A percentile compares a stretch with the other conserved stretches of the same genome.
Evolutionary conservation across 1,140 invertebrate genomes (phyloP).

Genomic region (Meloidogyne chitwoodi): DNA sequence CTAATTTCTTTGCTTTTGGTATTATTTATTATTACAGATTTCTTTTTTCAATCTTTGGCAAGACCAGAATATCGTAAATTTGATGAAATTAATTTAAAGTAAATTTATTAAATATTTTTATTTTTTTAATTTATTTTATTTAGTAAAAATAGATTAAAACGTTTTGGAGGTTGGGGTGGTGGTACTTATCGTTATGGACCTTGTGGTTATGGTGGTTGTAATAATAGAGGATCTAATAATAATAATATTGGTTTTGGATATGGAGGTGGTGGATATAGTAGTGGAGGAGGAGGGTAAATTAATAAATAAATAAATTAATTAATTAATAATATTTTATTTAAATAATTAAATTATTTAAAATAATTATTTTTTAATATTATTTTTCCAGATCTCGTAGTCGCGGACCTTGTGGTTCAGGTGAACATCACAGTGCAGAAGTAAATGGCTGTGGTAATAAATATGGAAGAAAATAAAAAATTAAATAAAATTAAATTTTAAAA

Average conservation of each 20-base stretch:
- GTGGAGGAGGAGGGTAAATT: background rate
- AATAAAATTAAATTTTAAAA: too few species aligned
- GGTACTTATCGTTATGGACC: background rate
- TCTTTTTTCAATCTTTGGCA: too few species aligned
- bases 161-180: background rate
- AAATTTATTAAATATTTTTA: too few species aligned
- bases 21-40: too few species aligned
- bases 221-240: background rate
- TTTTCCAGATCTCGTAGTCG: background rate
- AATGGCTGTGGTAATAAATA: background rate
- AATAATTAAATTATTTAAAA: too few species aligned
- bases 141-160: background rate
- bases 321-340: too few species aligned
- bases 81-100: too few species aligned
- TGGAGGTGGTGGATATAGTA: background rate
- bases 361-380: background rate
- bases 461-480: too few species aligned
- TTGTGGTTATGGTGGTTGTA: too few species aligned
- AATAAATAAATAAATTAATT: background rate
- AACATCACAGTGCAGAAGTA: background rate
- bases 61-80: too few species aligned
- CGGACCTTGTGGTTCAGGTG: background rate
- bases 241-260: background rate
- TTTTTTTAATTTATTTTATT: too few species aligned
- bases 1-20: too few species aligned